phyloP scores from a whole-genome alignment of 2,797 vertebrate genomes.

The Parambassis ranga region DNA sequence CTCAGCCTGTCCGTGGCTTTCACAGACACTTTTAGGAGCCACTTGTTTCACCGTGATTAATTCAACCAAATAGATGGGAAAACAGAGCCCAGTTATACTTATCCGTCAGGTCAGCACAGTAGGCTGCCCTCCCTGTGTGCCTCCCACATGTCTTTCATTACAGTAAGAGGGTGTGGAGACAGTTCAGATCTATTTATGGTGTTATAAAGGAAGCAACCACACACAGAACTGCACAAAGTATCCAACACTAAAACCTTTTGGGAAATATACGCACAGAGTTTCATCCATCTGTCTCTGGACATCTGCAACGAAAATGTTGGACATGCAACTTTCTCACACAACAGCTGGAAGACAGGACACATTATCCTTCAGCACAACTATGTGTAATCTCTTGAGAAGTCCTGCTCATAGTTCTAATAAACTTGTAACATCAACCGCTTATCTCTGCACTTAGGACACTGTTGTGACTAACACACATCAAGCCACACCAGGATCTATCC shows the following conservation, averaged over 20 bases:
- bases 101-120: no score
- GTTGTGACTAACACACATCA: rapidly evolving
- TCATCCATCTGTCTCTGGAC: not conserved
- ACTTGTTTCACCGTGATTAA: no score
- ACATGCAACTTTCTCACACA: not conserved
- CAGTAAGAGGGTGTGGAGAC: conserved; percentile 16
- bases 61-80: no score
- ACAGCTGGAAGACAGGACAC: no score
- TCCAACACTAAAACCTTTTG: not conserved
- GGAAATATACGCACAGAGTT: not conserved
- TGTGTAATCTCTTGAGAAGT: not conserved
- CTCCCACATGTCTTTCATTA: conserved; percentile 45
- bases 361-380: no score
- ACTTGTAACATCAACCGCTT: not conserved
- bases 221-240: not conserved
- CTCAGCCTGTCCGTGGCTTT: no score
- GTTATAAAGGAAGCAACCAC: not conserved
- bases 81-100: no score
- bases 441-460: not conserved
- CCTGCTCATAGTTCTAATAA: not conserved
- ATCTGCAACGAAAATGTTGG: not conserved
- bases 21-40: no score
- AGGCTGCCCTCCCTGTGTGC: not conserved
- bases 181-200: conserved; percentile 30
- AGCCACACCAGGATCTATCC: not conserved